Percentiles rank a stretch among this genome's conserved stretches.
phyloP scores from a whole-genome alignment of 2,797 vertebrate species.

The Muraenolepis orangiensis region DNA sequence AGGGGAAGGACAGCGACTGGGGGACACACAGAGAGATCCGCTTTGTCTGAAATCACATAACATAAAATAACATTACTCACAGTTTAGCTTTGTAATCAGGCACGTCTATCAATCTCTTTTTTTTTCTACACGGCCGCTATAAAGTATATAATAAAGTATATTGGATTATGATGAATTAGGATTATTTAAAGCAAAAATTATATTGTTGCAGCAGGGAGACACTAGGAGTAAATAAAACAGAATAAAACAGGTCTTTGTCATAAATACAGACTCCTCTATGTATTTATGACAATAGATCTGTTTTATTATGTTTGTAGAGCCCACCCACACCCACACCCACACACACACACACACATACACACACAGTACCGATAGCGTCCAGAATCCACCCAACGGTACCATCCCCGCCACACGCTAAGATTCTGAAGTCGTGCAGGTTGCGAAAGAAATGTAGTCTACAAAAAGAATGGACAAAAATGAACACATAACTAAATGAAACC shows the following conservation, averaged over 20 bases:
- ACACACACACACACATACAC: neutral
- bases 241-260: neutral
- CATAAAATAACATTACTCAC: neutral
- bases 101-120: conserved; percentile 22
- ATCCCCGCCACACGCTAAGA: conserved; percentile 91
- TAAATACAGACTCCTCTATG: neutral
- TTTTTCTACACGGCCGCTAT: neutral
- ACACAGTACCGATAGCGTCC: conserved; percentile 83
- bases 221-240: neutral
- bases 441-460: conserved; percentile 85
- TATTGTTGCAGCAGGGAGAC: neutral
- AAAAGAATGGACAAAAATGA: conserved; percentile 7
- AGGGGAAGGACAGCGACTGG: conserved; percentile 87
- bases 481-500: neutral
- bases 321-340: conserved; percentile 1
- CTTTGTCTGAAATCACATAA: conserved; percentile 79
- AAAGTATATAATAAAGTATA: neutral
- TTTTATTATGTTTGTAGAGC: too few species aligned
- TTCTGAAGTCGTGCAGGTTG: conserved; percentile 77
- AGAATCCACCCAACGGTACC: conserved; percentile 95
- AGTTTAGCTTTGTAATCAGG: neutral
- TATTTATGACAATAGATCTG: too few species aligned
- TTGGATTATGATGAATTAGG: neutral
- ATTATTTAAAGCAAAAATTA: neutral
- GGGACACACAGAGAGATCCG: conserved; percentile 74